Evolutionary conservation across 64 coral and sea anemone genomes (phyloP).

Genomic region (Dendronephthya gigantea): DNA sequence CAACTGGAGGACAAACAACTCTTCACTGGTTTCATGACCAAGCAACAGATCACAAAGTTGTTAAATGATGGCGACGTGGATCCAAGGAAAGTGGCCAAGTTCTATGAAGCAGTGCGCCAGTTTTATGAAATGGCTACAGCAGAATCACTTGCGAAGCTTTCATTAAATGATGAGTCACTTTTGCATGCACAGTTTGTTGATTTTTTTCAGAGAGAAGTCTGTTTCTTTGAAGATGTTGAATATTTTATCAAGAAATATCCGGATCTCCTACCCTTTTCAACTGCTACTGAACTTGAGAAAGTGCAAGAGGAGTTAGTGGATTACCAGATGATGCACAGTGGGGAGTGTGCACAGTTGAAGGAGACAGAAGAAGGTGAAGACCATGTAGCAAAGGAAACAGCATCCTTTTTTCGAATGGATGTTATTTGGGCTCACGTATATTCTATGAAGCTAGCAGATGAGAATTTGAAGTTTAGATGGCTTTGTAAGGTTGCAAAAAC

Average conservation of each 20-base stretch:
- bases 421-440: constrained; percentile 37
- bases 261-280: too few relatives aligned
- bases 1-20: not conserved
- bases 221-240: constrained; percentile 24
- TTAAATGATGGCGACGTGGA: not conserved
- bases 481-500: constrained; percentile 28
- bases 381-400: too few relatives aligned
- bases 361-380: too few relatives aligned
- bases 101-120: constrained; percentile 35
- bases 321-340: too few relatives aligned
- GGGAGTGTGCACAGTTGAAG: too few relatives aligned
- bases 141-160: constrained; percentile 42
- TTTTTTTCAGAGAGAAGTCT: constrained; percentile 22
- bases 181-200: constrained; percentile 51
- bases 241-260: constrained; percentile 13
- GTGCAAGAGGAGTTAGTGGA: too few relatives aligned
- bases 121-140: constrained; percentile 33
- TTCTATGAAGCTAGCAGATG: not conserved
- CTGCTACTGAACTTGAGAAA: too few relatives aligned
- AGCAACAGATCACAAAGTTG: not conserved
- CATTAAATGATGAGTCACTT: constrained; percentile 36
- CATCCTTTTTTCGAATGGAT: constrained; percentile 31
- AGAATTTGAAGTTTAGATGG: constrained; percentile 9
- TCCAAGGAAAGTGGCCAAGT: not conserved
- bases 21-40: not conserved